A percentile compares a stretch with the other conserved stretches of the same genome.
Conservation (phyloP, 2,888 invertebrate species). For the Erynnis tages region DNA sequence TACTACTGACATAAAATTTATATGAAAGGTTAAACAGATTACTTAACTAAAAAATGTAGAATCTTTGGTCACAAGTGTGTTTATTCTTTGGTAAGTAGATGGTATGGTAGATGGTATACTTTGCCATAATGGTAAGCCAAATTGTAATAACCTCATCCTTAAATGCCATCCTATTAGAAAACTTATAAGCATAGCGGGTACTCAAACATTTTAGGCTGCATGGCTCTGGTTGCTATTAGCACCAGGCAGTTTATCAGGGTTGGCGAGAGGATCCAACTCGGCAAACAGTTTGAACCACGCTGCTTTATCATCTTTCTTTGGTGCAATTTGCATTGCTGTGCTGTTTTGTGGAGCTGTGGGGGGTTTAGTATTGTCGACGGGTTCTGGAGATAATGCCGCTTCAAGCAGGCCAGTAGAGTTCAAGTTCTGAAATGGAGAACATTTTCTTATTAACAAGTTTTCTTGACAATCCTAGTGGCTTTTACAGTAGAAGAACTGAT, state of each 20-base stretch:
- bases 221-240: conserved; percentile 73
- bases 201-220: conserved; percentile 62
- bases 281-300: conserved; percentile 96
- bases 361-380: conserved; percentile 37
- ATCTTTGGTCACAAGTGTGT: no score
- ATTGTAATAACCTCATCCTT: no score
- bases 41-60: no score
- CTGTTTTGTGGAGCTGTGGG: conserved; percentile 34
- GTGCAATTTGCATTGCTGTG: conserved; percentile 45
- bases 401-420: conserved; percentile 47
- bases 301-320: conserved; percentile 79
- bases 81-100: no score
- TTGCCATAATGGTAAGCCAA: no score
- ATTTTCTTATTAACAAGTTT: no score
- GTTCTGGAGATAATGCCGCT: conserved; percentile 46
- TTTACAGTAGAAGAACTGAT: no score
- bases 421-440: conserved; percentile 60
- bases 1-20: no score
- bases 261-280: conserved; percentile 94
- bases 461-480: background rate
- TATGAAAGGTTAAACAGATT: no score
- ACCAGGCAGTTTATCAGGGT: conserved; percentile 85
- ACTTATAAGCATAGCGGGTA: no score
- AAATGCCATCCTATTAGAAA: no score
- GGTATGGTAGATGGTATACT: no score